These are phyloP conservation scores for Hyphantria cunea DNA, from an alignment of 1,140 invertebrate species.

Conservation along the genomic window DNA sequence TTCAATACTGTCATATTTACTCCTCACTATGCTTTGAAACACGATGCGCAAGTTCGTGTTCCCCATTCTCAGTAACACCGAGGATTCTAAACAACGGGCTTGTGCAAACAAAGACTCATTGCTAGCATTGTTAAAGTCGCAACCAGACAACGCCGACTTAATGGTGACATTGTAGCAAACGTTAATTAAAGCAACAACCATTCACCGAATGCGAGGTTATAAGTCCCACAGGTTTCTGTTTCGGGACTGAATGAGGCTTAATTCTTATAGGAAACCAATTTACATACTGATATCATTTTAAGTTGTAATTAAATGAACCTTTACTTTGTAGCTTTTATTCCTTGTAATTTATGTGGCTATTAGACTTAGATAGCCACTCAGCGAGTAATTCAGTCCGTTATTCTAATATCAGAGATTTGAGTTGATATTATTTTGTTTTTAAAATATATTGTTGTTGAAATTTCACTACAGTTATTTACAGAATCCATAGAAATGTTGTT, in stretches of 20 bases:
- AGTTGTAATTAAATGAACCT: too few relatives aligned
- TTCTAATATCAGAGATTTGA: too few relatives aligned
- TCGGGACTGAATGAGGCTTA: constrained; percentile 16
- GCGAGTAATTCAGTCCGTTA: too few relatives aligned
- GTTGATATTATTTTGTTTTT: too few relatives aligned
- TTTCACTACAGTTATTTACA: too few relatives aligned
- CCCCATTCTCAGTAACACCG: constrained; percentile 23
- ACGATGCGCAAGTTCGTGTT: constrained; percentile 13
- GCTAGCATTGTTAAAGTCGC: constrained; percentile 57
- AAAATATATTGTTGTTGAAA: too few relatives aligned
- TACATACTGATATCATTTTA: not conserved
- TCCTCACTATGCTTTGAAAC: constrained; percentile 18
- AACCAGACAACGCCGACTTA: constrained; percentile 53
- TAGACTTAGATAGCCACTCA: too few relatives aligned
- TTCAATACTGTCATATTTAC: constrained; percentile 17
- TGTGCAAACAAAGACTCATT: constrained; percentile 66
- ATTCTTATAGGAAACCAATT: constrained; percentile 1
- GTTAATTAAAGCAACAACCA: constrained; percentile 71
- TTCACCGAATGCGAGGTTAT: constrained; percentile 55
- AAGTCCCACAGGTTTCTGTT: constrained; percentile 41
- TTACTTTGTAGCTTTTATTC: too few relatives aligned
- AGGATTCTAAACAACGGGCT: constrained; percentile 53
- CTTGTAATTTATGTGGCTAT: too few relatives aligned
- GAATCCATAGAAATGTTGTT: too few relatives aligned
- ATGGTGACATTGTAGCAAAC: constrained; percentile 72